Evolutionary conservation across 1,140 invertebrate species (phyloP).

Genomic region (Papilio aristodemus): DNA sequence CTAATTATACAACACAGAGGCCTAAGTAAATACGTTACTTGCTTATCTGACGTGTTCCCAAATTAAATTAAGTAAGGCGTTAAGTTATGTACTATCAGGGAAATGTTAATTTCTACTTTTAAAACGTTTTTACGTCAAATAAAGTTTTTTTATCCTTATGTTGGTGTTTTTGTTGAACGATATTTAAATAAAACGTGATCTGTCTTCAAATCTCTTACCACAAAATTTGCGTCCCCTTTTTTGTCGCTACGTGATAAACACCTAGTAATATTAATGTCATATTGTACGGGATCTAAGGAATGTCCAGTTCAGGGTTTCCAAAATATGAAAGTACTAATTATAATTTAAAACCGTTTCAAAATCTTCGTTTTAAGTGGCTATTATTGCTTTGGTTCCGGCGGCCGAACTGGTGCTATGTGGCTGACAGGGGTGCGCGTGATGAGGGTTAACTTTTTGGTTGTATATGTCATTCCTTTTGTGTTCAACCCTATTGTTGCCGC

Average conservation of each 20-base stretch:
- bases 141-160: neutral
- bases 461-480: conserved; percentile 43
- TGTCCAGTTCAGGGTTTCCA: neutral
- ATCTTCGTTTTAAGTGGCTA: conserved; percentile 37
- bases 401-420: conserved; percentile 38
- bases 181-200: neutral
- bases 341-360: conserved; percentile 21
- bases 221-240: too few species aligned
- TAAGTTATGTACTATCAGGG: conserved; percentile 3
- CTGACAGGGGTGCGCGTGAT: conserved; percentile 43
- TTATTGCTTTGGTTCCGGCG: conserved; percentile 44
- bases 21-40: conserved; percentile 27
- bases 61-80: conserved; percentile 23
- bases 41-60: conserved; percentile 24
- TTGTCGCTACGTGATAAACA: too few species aligned
- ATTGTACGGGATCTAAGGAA: neutral
- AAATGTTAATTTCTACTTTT: conserved; percentile 10
- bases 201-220: too few species aligned
- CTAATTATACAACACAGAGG: conserved; percentile 22
- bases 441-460: conserved; percentile 46
- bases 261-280: neutral
- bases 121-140: neutral
- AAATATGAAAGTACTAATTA: neutral
- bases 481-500: conserved; percentile 37
- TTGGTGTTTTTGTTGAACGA: neutral